These are phyloP conservation scores for Natator depressus DNA, from an alignment of 2,113 vertebrate species.

Conservation along the genomic window DNA sequence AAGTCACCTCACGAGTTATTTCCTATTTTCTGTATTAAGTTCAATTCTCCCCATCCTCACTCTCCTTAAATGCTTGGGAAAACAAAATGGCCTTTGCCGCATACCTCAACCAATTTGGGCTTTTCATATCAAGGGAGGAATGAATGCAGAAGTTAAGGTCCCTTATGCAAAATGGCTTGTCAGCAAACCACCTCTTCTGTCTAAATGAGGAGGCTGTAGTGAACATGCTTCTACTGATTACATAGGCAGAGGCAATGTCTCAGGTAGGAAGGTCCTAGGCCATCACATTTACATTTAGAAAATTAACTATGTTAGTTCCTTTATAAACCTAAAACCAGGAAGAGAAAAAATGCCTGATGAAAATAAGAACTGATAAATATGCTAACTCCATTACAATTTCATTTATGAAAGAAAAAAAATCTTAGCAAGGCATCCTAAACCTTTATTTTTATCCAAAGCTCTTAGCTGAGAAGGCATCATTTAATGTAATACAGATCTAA, in stretches of 20 bases:
- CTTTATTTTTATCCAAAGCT: not conserved
- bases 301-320: not conserved
- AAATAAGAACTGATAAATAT: not conserved
- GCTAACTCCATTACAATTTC: not conserved
- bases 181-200: not conserved
- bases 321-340: not conserved
- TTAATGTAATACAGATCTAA: not conserved
- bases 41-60: not conserved
- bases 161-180: not conserved
- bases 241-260: not conserved
- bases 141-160: not conserved
- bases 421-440: not conserved
- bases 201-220: not conserved
- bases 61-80: not conserved
- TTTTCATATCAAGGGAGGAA: not conserved
- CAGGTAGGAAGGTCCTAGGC: not conserved
- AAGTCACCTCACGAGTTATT: not conserved
- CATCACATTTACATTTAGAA: not conserved
- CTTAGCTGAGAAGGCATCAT: not conserved
- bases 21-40: not conserved
- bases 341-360: not conserved
- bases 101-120: not conserved
- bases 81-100: fast-evolving
- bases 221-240: not conserved
- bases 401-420: not conserved